Evolutionary conservation across 2,797 vertebrate genomes (phyloP).

Genomic region (Myotis planiceps): DNA sequence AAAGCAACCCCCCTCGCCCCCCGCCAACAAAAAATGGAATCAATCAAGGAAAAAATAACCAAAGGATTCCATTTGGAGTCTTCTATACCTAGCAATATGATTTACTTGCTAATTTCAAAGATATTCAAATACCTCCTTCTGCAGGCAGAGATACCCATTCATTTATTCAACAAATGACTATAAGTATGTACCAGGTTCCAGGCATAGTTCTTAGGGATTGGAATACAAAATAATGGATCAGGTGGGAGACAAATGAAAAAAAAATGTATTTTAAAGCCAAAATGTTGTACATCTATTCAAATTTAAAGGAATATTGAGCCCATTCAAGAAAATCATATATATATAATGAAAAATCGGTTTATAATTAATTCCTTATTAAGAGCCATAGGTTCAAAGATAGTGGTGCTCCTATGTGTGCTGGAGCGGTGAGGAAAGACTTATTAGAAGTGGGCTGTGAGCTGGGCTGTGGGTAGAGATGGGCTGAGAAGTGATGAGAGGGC

Average conservation of each 20-base stretch:
- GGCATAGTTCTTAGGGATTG: neutral
- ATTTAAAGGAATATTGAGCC: neutral
- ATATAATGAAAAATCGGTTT: neutral
- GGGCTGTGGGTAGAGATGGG: neutral
- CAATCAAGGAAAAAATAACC: neutral
- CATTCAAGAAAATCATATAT: neutral
- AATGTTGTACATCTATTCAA: neutral
- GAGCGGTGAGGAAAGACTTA: neutral
- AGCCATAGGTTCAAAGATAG: neutral
- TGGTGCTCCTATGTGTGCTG: neutral
- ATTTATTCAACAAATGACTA: slow-evolving; percentile 34
- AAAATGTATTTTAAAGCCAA: slow-evolving; percentile 16
- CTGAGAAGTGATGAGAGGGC: neutral
- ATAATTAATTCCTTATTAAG: neutral
- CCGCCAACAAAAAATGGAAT: neutral
- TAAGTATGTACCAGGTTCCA: neutral
- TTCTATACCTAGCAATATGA: neutral
- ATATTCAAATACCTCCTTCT: neutral
- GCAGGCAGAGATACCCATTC: slow-evolving; percentile 1
- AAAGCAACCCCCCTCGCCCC: neutral
- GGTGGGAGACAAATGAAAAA: slow-evolving; percentile 6
- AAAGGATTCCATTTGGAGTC: neutral
- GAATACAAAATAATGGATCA: slow-evolving; percentile 31
- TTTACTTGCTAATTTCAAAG: slow-evolving; percentile 22
- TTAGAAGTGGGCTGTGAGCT: neutral